Percentiles rank a stretch among this genome's conserved stretches.
Conservation (phyloP, 2,113 vertebrate species). For the Podarcis muralis region DNA sequence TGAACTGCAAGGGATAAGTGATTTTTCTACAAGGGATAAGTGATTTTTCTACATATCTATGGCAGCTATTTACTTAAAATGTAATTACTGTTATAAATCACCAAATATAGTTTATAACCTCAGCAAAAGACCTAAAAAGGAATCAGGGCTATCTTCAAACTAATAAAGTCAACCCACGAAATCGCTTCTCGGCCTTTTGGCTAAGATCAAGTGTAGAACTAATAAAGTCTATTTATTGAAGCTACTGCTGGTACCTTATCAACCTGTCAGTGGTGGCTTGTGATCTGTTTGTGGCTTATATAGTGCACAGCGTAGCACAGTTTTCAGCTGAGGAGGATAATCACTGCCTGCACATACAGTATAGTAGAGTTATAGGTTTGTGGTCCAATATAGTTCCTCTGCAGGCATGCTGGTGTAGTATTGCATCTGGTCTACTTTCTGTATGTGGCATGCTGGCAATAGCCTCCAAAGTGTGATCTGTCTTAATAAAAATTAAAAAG, state of each 20-base stretch:
- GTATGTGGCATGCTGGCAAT: not conserved
- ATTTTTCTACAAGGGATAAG: not conserved
- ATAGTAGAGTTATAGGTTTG: rapidly evolving
- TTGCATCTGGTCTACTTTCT: not conserved
- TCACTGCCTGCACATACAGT: rapidly evolving
- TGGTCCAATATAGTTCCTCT: not conserved
- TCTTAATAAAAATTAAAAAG: not conserved
- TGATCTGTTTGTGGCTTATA: rapidly evolving
- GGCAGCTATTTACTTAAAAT: slow-evolving; percentile 53
- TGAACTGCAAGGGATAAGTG: not conserved
- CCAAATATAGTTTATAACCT: slow-evolving; percentile 25
- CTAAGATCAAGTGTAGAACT: not conserved
- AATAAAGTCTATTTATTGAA: not conserved
- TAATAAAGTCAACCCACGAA: not conserved
- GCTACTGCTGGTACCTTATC: not conserved
- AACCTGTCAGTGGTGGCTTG: not conserved
- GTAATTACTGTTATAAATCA: slow-evolving; percentile 67
- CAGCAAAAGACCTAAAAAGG: not conserved
- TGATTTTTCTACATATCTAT: slow-evolving; percentile 18
- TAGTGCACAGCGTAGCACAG: not conserved
- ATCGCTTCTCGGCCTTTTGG: too few relatives aligned
- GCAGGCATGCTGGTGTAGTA: not conserved
- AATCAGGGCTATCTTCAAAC: slow-evolving; percentile 12
- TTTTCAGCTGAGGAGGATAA: not conserved
- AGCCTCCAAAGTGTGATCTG: not conserved